Evolutionary conservation across 2,113 vertebrate genomes (phyloP).

Genomic region (Coreoperca whiteheadi): DNA sequence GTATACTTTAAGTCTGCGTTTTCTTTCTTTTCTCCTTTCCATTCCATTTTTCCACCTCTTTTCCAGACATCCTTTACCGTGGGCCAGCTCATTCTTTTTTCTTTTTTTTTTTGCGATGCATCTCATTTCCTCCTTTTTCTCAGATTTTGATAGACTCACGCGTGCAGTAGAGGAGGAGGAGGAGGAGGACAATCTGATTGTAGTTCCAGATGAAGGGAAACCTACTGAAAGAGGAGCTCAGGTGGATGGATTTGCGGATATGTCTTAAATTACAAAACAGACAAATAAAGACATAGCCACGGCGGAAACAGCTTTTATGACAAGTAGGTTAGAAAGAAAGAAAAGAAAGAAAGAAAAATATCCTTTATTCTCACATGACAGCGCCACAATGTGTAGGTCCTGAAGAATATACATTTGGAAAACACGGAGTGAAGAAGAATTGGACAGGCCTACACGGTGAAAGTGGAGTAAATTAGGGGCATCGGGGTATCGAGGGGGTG

Average conservation of each 20-base stretch:
- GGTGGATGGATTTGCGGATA: constrained; percentile 75
- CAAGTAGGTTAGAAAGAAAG: constrained; percentile 25
- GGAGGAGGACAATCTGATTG: constrained; percentile 56
- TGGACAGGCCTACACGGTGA: constrained; percentile 67
- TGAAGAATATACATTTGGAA: constrained; percentile 55
- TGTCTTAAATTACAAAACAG: constrained; percentile 67
- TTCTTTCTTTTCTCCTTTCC: constrained; percentile 87
- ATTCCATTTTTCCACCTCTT: constrained; percentile 84
- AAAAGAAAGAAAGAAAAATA: constrained; percentile 16
- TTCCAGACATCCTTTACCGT: constrained; percentile 83
- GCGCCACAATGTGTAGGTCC: constrained; percentile 35
- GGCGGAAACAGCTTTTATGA: constrained; percentile 45
- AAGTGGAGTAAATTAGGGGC: constrained; percentile 83
- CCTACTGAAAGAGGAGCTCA: constrained; percentile 67
- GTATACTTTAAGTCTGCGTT: constrained; percentile 87
- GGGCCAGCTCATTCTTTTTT: constrained; percentile 74
- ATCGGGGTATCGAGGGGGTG: constrained; percentile 76
- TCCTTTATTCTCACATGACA: constrained; percentile 31
- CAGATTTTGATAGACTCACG: constrained; percentile 77
- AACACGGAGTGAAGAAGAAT: constrained; percentile 72
- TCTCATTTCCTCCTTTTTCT: constrained; percentile 84
- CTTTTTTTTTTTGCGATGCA: constrained; percentile 80
- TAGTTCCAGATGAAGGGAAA: constrained; percentile 77
- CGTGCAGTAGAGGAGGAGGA: constrained; percentile 60
- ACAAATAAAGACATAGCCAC: constrained; percentile 50